Evolutionary conservation across 2,113 vertebrate genomes (phyloP).

Genomic region (Varanus komodoensis): DNA sequence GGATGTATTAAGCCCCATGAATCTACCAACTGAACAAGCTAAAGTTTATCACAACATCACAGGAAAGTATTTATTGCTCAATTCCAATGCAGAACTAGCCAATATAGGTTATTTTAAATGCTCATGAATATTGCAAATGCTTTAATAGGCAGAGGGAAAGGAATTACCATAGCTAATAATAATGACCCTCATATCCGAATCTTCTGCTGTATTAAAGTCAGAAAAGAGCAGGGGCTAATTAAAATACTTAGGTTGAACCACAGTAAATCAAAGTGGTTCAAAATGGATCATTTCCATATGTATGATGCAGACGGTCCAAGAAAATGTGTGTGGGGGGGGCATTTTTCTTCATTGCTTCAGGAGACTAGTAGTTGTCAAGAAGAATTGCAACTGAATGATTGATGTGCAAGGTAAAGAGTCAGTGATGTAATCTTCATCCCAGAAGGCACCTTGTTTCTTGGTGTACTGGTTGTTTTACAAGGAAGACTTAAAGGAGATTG

Average conservation of each 20-base stretch:
- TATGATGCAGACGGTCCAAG: conserved; percentile 37
- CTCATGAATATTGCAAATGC: conserved; percentile 44
- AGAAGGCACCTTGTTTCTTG: conserved; percentile 62
- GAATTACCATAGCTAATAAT: conserved; percentile 21
- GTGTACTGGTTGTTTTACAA: conserved; percentile 56
- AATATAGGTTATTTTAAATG: conserved; percentile 21
- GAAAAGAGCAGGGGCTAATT: conserved; percentile 50
- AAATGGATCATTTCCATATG: conserved; percentile 17
- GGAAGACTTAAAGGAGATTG: conserved; percentile 48
- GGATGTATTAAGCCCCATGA: conserved; percentile 13
- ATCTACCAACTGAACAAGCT: conserved; percentile 27
- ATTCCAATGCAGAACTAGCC: background rate
- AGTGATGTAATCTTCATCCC: conserved; percentile 72
- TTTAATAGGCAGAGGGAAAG: conserved; percentile 23
- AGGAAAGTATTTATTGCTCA: background rate
- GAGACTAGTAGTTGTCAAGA: conserved; percentile 53
- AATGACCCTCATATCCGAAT: conserved; percentile 41
- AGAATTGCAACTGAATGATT: conserved; percentile 68
- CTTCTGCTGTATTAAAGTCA: background rate
- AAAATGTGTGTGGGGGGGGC: conserved; percentile 9
- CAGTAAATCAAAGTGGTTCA: conserved; percentile 56
- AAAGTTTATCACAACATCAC: conserved; percentile 13
- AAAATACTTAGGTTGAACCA: conserved; percentile 53
- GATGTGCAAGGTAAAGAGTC: conserved; percentile 76
- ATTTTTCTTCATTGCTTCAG: conserved; percentile 52